Evolutionary conservation across 2,113 vertebrate species (phyloP).

Genomic region (Otolemur garnettii): DNA sequence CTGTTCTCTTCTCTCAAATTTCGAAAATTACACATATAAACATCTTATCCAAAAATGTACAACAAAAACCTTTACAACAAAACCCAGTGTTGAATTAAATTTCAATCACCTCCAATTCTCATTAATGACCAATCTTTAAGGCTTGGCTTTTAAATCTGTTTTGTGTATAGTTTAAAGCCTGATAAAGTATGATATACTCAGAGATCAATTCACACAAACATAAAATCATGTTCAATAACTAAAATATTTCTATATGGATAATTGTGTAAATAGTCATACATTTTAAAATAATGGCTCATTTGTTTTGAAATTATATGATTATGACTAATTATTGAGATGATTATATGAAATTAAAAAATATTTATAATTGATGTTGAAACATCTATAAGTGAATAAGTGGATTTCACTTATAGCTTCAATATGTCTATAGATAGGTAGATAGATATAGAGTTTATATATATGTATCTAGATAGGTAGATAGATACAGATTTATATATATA

Average conservation of each 20-base stretch:
- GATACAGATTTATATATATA: too few relatives aligned
- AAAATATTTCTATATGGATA: background rate
- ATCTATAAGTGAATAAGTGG: background rate
- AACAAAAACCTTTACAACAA: background rate
- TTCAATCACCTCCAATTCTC: background rate
- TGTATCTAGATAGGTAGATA: too few relatives aligned
- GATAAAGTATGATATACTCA: background rate
- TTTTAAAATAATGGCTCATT: background rate
- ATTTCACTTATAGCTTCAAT: background rate
- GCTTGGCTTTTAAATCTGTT: background rate
- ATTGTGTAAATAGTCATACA: background rate
- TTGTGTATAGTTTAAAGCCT: background rate
- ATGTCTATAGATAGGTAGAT: background rate
- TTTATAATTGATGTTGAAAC: too few relatives aligned
- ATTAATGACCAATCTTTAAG: background rate
- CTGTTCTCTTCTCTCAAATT: background rate
- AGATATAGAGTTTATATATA: too few relatives aligned
- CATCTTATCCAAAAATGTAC: background rate
- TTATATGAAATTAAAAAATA: background rate
- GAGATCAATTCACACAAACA: background rate
- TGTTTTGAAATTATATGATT: slow-evolving; percentile 26
- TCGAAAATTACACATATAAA: background rate
- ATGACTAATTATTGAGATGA: background rate
- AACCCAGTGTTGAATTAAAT: background rate
- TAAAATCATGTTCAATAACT: background rate